phyloP scores from a whole-genome alignment of 2,888 invertebrate species.

The Silvanus unidentatus region DNA sequence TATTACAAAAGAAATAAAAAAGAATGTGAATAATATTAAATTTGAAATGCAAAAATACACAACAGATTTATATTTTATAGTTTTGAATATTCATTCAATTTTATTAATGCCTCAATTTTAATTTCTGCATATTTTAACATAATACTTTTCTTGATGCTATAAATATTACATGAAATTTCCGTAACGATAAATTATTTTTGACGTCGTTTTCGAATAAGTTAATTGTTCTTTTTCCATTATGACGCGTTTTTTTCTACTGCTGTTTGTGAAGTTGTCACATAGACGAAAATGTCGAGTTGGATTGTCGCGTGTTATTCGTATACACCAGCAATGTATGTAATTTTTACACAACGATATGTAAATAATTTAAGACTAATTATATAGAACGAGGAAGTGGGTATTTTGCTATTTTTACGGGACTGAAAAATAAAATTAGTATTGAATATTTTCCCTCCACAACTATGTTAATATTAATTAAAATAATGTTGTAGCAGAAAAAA shows the following conservation, averaged over 20 bases:
- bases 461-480: too few species aligned
- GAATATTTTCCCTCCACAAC: too few species aligned
- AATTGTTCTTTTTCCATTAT: slow-evolving; percentile 7
- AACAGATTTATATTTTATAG: slow-evolving; percentile 13
- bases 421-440: too few species aligned
- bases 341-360: slow-evolving; percentile 15
- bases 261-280: too few species aligned
- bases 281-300: too few species aligned
- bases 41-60: slow-evolving; percentile 5
- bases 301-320: too few species aligned
- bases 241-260: slow-evolving; percentile 7
- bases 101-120: slow-evolving; percentile 21
- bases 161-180: slow-evolving; percentile 22
- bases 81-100: slow-evolving; percentile 20
- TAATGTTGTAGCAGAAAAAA: too few species aligned
- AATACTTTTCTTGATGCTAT: slow-evolving; percentile 17
- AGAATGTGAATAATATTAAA: too few species aligned
- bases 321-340: too few species aligned
- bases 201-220: slow-evolving; percentile 10
- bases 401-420: too few species aligned
- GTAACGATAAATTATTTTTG: slow-evolving; percentile 20
- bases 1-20: too few species aligned
- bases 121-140: slow-evolving; percentile 23
- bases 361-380: slow-evolving; percentile 7
- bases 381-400: too few species aligned